Conservation (phyloP, 2,797 vertebrate species). For the Melanotaenia nigrans region DNA sequence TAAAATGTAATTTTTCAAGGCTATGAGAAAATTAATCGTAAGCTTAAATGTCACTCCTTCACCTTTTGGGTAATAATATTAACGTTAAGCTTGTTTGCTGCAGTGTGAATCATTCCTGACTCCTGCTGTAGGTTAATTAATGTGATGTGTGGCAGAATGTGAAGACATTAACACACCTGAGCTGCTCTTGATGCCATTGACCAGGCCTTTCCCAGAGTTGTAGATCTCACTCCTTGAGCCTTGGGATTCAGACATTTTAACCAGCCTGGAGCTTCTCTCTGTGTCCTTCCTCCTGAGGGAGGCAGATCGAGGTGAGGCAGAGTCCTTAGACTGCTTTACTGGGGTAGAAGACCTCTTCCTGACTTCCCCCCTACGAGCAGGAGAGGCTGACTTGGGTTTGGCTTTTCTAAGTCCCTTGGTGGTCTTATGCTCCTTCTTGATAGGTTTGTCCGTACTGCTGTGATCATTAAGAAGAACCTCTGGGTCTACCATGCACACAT, state of each 20-base stretch:
- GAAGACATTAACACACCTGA: slow-evolving; percentile 77
- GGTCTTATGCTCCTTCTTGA: slow-evolving; percentile 91
- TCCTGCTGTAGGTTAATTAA: neutral
- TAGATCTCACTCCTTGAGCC: slow-evolving; percentile 82
- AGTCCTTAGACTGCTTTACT: slow-evolving; percentile 87
- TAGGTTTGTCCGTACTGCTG: slow-evolving; percentile 85
- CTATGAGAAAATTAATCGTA: neutral
- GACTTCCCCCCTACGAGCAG: slow-evolving; percentile 86
- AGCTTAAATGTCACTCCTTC: neutral
- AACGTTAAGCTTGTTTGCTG: neutral
- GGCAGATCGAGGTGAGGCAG: slow-evolving; percentile 83
- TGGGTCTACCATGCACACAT: slow-evolving; percentile 98
- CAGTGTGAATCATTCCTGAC: neutral
- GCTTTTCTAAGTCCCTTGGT: slow-evolving; percentile 88
- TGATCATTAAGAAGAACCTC: slow-evolving; percentile 88
- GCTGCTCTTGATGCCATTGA: slow-evolving; percentile 89
- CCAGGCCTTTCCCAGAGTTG: slow-evolving; percentile 85
- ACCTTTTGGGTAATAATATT: neutral
- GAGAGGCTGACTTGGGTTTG: slow-evolving; percentile 92
- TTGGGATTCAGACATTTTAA: slow-evolving; percentile 82
- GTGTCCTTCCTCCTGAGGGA: slow-evolving; percentile 86
- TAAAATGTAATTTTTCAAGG: neutral
- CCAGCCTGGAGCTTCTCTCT: slow-evolving; percentile 84
- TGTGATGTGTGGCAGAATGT: slow-evolving; percentile 2
- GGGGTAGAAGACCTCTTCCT: slow-evolving; percentile 91